Percentiles rank a stretch among this genome's conserved stretches.
Evolutionary conservation across 2,797 vertebrate genomes (phyloP).

Genomic region (Mycteria americana): DNA sequence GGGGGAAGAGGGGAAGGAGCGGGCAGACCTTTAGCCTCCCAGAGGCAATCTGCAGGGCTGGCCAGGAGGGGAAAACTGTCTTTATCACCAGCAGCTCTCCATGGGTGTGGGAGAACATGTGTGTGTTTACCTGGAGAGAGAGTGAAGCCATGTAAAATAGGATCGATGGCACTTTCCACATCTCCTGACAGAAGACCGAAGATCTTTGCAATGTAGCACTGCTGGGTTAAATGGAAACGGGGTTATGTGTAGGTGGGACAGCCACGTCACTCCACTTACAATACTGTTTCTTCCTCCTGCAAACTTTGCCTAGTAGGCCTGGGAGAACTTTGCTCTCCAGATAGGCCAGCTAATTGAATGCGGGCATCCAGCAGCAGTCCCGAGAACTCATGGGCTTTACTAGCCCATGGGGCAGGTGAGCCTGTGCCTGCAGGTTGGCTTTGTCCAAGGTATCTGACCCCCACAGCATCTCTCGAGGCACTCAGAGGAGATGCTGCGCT

Average conservation of each 20-base stretch:
- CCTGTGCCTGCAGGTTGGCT: not conserved
- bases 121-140: not conserved
- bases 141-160: not conserved
- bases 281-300: not conserved
- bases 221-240: not conserved
- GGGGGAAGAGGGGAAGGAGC: not conserved
- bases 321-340: not conserved
- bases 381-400: rapidly evolving
- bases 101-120: rapidly evolving
- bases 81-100: not conserved
- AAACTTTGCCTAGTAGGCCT: rapidly evolving
- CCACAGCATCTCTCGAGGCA: rapidly evolving
- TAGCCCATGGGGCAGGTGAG: not conserved
- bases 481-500: rapidly evolving
- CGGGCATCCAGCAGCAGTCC: not conserved
- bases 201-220: rapidly evolving
- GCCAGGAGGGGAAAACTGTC: rapidly evolving
- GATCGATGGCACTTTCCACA: not conserved
- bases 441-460: not conserved
- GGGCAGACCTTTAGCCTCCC: not conserved
- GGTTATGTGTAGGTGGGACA: not conserved
- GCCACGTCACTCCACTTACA: not conserved
- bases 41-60: not conserved
- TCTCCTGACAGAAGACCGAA: not conserved
- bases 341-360: no score